A percentile compares a stretch with the other conserved stretches of the same genome.
Evolutionary conservation across 2,888 invertebrate species (phyloP).

Genomic region (Papilio protenor): DNA sequence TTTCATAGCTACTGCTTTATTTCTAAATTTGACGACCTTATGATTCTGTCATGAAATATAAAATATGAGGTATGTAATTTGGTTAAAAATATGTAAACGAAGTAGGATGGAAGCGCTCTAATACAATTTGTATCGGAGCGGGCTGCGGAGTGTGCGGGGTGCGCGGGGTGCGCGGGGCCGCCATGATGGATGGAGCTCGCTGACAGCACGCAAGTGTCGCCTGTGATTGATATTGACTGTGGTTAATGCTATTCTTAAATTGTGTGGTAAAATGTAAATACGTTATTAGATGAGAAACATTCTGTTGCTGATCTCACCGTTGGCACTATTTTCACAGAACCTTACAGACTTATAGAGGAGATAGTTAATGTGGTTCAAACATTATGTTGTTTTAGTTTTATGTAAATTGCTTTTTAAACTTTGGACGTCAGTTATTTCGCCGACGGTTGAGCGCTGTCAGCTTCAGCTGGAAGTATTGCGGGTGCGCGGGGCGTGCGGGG

Average conservation of each 20-base stretch:
- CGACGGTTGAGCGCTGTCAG: not conserved
- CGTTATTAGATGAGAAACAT: not conserved
- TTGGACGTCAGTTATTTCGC: constrained; percentile 7
- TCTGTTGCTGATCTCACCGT: too few relatives aligned
- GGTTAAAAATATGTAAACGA: constrained; percentile 35
- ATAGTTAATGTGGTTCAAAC: too few relatives aligned
- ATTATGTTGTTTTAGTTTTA: not conserved
- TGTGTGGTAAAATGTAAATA: not conserved
- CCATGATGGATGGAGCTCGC: constrained; percentile 51
- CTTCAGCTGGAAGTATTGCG: not conserved
- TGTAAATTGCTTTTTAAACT: not conserved
- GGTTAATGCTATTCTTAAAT: constrained; percentile 28
- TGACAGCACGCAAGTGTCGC: constrained; percentile 40
- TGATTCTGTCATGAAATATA: too few relatives aligned
- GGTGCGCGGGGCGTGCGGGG: too few relatives aligned
- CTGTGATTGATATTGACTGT: constrained; percentile 39
- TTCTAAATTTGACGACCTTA: not conserved
- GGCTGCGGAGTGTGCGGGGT: constrained; percentile 36
- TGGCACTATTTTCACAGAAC: too few relatives aligned
- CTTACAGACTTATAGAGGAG: too few relatives aligned
- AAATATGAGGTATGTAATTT: not conserved
- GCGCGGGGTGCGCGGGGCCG: constrained; percentile 41
- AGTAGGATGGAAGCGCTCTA: constrained; percentile 24
- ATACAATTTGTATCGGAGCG: constrained; percentile 49
- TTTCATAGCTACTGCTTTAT: not conserved